Evolutionary conservation across 92 coral and sea anemone genomes (phyloP).

Genomic region (Porites evermanni): DNA sequence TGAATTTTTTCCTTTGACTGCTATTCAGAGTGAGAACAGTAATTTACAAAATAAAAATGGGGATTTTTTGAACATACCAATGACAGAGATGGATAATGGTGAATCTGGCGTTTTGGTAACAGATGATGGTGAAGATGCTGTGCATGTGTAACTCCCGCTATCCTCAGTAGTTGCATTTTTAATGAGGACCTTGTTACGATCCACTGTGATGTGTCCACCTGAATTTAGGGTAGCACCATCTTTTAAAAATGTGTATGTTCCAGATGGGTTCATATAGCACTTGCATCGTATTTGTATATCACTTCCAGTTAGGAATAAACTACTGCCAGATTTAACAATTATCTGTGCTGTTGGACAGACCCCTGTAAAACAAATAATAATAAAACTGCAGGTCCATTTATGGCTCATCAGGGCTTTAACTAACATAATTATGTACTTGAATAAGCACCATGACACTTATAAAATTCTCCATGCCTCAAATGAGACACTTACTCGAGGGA

Average conservation of each 20-base stretch:
- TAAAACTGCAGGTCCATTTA: background rate
- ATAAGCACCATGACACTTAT: no score
- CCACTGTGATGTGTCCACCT: constrained; percentile 26
- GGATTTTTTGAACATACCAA: constrained; percentile 33
- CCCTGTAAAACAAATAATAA: constrained; percentile 24
- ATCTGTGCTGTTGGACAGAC: constrained; percentile 43
- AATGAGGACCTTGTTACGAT: constrained; percentile 54
- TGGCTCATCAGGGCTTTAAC: background rate
- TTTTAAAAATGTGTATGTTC: constrained; percentile 69
- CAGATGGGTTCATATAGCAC: constrained; percentile 57
- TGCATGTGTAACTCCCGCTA: constrained; percentile 79
- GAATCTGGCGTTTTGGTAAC: background rate
- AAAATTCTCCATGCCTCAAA: no score
- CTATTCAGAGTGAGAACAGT: no score
- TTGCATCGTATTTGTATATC: constrained; percentile 51
- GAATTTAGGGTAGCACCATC: constrained; percentile 43
- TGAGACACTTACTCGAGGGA: no score
- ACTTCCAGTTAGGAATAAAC: constrained; percentile 16
- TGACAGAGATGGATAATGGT: constrained; percentile 25
- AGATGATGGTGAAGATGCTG: constrained; percentile 43
- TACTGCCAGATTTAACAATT: constrained; percentile 19
- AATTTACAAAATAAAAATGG: no score
- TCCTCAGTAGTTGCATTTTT: constrained; percentile 54
- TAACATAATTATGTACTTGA: no score
- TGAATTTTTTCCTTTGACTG: no score